A percentile compares a stretch with the other conserved stretches of the same genome.
Conservation (phyloP, 2,888 invertebrate species). For the Drosophila greeni region DNA sequence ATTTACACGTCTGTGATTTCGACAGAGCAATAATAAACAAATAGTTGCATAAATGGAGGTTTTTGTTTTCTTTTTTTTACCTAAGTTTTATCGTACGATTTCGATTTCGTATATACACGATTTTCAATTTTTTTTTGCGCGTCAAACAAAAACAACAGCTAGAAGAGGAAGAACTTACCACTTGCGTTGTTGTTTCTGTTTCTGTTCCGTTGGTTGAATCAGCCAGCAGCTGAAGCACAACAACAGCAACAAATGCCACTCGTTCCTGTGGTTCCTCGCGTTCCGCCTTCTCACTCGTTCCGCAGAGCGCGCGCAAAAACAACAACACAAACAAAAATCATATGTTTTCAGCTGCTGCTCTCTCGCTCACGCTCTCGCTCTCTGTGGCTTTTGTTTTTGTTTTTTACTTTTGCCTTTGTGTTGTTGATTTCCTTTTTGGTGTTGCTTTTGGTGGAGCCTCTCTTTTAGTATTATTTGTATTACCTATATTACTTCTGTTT, state of each 20-base stretch:
- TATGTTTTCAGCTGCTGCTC: conserved; percentile 71
- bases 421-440: conserved; percentile 51
- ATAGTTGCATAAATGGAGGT: conserved; percentile 39
- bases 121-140: conserved; percentile 44
- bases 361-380: conserved; percentile 19
- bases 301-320: conserved; percentile 49
- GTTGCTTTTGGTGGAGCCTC: conserved; percentile 22
- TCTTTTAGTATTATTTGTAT: conserved; percentile 28
- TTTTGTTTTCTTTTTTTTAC: conserved; percentile 4
- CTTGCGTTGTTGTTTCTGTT: conserved; percentile 48
- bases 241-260: conserved; percentile 47
- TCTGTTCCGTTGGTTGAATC: conserved; percentile 58
- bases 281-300: conserved; percentile 54
- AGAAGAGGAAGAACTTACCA: conserved; percentile 56
- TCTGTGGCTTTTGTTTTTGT: conserved; percentile 25
- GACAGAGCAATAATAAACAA: conserved; percentile 31
- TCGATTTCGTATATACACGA: conserved; percentile 14
- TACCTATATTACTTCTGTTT: conserved; percentile 8
- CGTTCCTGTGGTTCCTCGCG: conserved; percentile 40
- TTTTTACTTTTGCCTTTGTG: conserved; percentile 31
- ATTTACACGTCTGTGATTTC: conserved; percentile 26
- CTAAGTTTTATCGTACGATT: conserved; percentile 2
- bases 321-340: conserved; percentile 75
- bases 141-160: conserved; percentile 42
- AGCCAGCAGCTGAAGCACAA: conserved; percentile 56